These are phyloP conservation scores for Dissostichus mawsoni DNA, from an alignment of 2,113 vertebrate genomes.

Conservation along the genomic window DNA sequence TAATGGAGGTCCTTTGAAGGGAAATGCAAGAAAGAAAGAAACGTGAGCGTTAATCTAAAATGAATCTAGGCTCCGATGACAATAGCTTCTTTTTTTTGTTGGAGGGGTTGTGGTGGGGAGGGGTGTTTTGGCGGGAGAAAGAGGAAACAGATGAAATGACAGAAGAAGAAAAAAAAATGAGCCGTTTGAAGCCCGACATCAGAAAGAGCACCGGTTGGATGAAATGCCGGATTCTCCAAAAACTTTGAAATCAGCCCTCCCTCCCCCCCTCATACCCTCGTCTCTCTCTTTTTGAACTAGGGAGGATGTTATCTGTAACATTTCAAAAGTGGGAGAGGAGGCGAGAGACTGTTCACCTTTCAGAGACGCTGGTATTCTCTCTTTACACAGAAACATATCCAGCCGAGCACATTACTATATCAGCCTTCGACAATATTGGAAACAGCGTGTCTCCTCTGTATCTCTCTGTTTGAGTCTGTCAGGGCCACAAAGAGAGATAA, in stretches of 20 bases:
- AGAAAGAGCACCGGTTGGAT: conserved; percentile 75
- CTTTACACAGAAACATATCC: conserved; percentile 74
- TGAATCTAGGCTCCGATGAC: conserved; percentile 88
- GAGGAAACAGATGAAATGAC: conserved; percentile 78
- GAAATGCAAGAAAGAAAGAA: conserved; percentile 90
- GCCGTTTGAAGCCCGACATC: conserved; percentile 83
- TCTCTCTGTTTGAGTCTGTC: conserved; percentile 67
- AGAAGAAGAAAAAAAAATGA: conserved; percentile 63
- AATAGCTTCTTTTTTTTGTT: conserved; percentile 77
- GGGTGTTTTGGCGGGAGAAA: conserved; percentile 60
- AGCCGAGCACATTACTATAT: conserved; percentile 76
- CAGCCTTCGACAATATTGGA: conserved; percentile 72
- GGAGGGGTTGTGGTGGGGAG: conserved; percentile 13
- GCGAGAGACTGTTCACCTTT: conserved; percentile 79
- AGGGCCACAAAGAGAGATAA: conserved; percentile 53
- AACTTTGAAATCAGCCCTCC: conserved; percentile 80
- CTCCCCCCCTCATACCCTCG: conserved; percentile 33
- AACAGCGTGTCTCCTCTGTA: conserved; percentile 68
- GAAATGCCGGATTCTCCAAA: conserved; percentile 80
- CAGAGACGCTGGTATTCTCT: conserved; percentile 72
- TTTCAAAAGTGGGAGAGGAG: conserved; percentile 79
- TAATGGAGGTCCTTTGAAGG: conserved; percentile 99
- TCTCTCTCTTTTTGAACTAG: conserved; percentile 74
- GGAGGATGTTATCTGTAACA: conserved; percentile 79
- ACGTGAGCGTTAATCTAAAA: conserved; percentile 88